phyloP scores from a whole-genome alignment of 2,113 vertebrate genomes.

The Clarias magur region DNA sequence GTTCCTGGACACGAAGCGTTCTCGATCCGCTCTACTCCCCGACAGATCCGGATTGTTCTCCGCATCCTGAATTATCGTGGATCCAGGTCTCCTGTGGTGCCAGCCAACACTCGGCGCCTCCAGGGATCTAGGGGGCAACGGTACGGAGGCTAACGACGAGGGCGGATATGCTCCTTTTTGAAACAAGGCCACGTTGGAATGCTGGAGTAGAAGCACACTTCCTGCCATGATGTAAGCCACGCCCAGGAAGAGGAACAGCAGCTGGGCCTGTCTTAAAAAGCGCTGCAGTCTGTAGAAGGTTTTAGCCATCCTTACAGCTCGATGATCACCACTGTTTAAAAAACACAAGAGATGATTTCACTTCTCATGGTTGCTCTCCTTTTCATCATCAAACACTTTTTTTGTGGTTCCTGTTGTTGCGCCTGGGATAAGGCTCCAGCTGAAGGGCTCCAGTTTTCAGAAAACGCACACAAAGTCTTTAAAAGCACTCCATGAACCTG shows the following conservation, averaged over 20 bases:
- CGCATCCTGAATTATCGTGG: constrained; percentile 30
- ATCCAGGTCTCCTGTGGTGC: constrained; percentile 12
- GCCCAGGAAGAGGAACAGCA: constrained; percentile 88
- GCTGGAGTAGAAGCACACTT: constrained; percentile 89
- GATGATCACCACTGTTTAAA: constrained; percentile 3
- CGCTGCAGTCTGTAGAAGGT: constrained; percentile 87
- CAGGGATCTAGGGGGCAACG: constrained; percentile 60
- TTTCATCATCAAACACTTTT: not conserved
- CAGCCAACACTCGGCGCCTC: constrained; percentile 51
- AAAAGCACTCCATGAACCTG: constrained; percentile 3
- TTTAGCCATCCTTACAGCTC: constrained; percentile 76
- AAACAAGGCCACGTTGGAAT: constrained; percentile 76
- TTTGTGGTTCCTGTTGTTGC: not conserved
- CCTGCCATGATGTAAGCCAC: constrained; percentile 94
- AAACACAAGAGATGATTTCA: not conserved
- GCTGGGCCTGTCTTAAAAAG: constrained; percentile 85
- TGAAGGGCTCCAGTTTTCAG: not conserved
- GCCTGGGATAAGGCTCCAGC: not conserved
- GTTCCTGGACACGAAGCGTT: constrained; percentile 78
- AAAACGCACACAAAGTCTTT: not conserved
- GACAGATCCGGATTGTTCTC: constrained; percentile 33
- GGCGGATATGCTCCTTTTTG: constrained; percentile 63
- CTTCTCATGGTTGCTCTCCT: not conserved
- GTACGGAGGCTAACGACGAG: constrained; percentile 62
- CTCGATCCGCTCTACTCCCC: constrained; percentile 59